Conservation (phyloP, 2,113 vertebrate species). For the Malurus melanocephalus region DNA sequence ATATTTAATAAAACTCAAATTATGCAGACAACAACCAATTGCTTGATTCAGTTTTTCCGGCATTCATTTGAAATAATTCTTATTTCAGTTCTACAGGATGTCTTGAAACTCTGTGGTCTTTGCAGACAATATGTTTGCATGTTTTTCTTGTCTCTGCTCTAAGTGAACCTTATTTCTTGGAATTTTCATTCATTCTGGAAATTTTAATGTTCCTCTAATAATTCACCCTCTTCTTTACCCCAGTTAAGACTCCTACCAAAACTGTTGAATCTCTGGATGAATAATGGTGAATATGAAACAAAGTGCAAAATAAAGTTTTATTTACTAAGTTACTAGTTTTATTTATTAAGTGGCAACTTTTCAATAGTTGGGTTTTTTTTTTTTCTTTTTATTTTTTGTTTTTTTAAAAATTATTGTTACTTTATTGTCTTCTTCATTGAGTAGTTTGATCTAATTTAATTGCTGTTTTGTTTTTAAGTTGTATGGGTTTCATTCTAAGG, state of each 20-base stretch:
- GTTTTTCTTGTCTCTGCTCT: background rate
- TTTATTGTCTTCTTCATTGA: background rate
- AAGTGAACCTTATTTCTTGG: background rate
- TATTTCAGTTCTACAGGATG: slow-evolving; percentile 15
- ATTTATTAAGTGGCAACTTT: background rate
- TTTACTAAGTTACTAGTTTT: background rate
- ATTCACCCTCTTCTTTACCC: background rate
- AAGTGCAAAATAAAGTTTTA: background rate
- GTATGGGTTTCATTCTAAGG: background rate
- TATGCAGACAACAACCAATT: background rate
- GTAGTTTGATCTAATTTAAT: background rate
- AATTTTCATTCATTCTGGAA: slow-evolving; percentile 22
- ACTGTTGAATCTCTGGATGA: background rate
- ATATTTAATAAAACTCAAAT: background rate
- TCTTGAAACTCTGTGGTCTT: background rate
- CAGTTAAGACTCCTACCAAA: background rate
- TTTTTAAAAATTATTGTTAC: background rate
- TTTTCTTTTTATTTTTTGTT: background rate
- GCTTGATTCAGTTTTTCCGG: slow-evolving; percentile 8
- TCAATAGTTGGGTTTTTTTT: background rate
- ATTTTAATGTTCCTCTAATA: background rate
- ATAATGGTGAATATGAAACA: background rate
- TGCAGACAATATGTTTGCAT: background rate
- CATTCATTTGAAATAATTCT: background rate
- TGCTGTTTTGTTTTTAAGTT: background rate